Evolutionary conservation across 92 coral and sea anemone species (phyloP), one percentile per base, ranked within the genome.

Genomic region (Pocillopora meandrina): DNA sequence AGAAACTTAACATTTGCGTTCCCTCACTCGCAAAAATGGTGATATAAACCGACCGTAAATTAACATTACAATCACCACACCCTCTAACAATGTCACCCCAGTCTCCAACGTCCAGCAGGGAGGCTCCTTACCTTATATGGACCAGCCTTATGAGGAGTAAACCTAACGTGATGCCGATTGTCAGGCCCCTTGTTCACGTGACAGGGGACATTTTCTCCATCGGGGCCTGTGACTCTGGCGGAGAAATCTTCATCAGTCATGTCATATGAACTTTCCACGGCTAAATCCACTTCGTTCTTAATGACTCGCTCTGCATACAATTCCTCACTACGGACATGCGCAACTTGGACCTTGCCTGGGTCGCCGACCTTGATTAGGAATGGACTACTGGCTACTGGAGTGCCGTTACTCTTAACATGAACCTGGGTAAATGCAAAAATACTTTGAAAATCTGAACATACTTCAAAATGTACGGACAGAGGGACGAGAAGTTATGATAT

Each of bases 361-460:
- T 93, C 98, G 12, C 90, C 88, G 1, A 92, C 98, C 85, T 82
- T 94, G 79, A 96, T 91, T 36, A 96, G 87, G 84, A 94, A 94
- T 12, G 99, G 99, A 74, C 99, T 96, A 82, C 94, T 93, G 60
- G 88, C 95, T 14, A 96, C 98, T 67, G 98, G 94, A 35, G 87
- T 81, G 66, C 97, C 98, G 18, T 95, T 96, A 72, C 92, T 92
- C 31, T 79, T 87, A 5, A 96, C 95, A 82, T 96, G 92, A 17
- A 96, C 98, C 94, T 91, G 78, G 10, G 26, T 10, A 20, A 9
- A 52, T 12, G 59, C 47, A 6, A 56, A 26, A 76, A n/a, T 3
- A 59, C 52, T 2, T 18, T 59, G 4, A 12, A 10, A 12, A 12
- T 2, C 62, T 59, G 14, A 59, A 59, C 62, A 59, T 12, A 16